Evolutionary conservation across 2,888 invertebrate species (phyloP).

Genomic region (Bimastos eiseni): DNA sequence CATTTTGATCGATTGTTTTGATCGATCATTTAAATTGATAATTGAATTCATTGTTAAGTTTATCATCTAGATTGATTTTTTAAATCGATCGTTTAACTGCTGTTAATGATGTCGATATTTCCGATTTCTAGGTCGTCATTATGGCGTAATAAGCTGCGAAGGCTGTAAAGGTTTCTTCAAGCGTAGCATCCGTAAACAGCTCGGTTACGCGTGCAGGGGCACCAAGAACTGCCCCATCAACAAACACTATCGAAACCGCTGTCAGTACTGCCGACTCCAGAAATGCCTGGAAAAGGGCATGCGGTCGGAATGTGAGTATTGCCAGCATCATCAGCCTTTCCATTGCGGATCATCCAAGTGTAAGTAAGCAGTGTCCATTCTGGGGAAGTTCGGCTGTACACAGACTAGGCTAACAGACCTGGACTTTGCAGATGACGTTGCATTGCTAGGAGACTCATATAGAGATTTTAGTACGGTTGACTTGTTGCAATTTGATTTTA

Average conservation of each 20-base stretch:
- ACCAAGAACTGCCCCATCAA: slow-evolving; percentile 96
- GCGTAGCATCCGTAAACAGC: slow-evolving; percentile 91
- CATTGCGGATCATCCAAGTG: slow-evolving; percentile 43
- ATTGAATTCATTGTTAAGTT: no score
- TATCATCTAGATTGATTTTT: background rate
- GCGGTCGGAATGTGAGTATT: slow-evolving; percentile 91
- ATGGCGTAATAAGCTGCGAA: slow-evolving; percentile 87
- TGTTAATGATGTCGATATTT: background rate
- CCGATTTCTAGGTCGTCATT: slow-evolving; percentile 73
- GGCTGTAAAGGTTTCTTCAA: slow-evolving; percentile 99
- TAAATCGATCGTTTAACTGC: background rate
- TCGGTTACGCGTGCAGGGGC: slow-evolving; percentile 94
- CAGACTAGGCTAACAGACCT: no score
- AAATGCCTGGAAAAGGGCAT: slow-evolving; percentile 97
- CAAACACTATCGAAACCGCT: slow-evolving; percentile 95
- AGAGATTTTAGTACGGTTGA: no score
- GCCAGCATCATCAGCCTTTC: slow-evolving; percentile 45
- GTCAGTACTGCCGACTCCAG: slow-evolving; percentile 96
- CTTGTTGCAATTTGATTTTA: no score
- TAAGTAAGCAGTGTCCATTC: no score
- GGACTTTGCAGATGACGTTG: no score
- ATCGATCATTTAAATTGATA: no score
- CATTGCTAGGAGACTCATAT: no score
- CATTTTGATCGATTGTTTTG: no score
- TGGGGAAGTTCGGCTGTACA: no score